Conservation (phyloP, 1,140 invertebrate genomes). For the Sycophaga agraensis region DNA sequence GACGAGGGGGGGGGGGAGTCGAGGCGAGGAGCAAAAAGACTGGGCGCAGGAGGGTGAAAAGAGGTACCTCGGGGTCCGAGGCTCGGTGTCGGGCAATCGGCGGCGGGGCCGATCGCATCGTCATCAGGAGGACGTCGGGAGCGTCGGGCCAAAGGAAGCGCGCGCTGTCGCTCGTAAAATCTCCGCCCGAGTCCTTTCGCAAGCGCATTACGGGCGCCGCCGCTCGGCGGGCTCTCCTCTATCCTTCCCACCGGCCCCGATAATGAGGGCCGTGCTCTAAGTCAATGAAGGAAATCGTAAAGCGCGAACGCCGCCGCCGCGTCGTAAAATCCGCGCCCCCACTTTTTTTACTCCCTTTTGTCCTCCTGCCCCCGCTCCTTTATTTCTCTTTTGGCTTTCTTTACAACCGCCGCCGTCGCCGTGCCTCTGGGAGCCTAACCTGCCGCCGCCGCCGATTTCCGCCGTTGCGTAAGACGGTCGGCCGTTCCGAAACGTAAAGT, state of each 20-base stretch:
- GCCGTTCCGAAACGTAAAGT: slow-evolving; percentile 28
- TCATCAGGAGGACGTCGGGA: too few relatives aligned
- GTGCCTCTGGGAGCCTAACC: neutral
- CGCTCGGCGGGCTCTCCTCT: neutral
- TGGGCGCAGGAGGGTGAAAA: neutral
- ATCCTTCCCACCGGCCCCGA: neutral
- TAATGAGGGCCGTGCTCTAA: slow-evolving; percentile 18
- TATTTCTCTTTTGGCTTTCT: neutral
- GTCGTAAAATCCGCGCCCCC: slow-evolving; percentile 29
- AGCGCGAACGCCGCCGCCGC: slow-evolving; percentile 13
- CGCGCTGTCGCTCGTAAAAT: slow-evolving; percentile 8
- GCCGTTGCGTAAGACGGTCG: slow-evolving; percentile 37
- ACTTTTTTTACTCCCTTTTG: neutral
- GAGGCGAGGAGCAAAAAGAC: too few relatives aligned
- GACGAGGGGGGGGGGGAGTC: too few relatives aligned
- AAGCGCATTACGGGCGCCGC: neutral
- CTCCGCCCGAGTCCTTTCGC: neutral
- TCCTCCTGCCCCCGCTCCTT: neutral
- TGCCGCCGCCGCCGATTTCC: slow-evolving; percentile 28
- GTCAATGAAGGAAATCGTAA: slow-evolving; percentile 31
- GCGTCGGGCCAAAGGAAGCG: neutral
- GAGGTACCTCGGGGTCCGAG: too few relatives aligned
- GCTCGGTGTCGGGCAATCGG: too few relatives aligned
- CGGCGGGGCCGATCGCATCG: too few relatives aligned
- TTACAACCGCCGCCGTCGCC: neutral